Evolutionary conservation across 1,140 invertebrate species (phyloP).

Genomic region (Andricus grossulariae): DNA sequence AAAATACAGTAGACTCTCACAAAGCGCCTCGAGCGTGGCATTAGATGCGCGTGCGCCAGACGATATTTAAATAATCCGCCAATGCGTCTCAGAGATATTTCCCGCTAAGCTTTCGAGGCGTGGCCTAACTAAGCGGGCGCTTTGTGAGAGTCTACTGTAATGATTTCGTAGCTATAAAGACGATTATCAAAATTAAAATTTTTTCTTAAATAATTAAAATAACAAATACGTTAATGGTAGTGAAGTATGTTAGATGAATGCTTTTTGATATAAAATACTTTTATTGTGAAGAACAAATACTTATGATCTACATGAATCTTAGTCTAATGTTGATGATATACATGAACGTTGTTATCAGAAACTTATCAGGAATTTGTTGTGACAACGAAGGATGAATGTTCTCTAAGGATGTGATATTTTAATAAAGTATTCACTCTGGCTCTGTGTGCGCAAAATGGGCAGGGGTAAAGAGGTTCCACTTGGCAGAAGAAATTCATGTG

Average conservation of each 20-base stretch:
- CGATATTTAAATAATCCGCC: too few relatives aligned
- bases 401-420: constrained; percentile 61
- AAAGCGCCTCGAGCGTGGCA: too few relatives aligned
- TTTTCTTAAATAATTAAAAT: neutral
- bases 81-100: too few relatives aligned
- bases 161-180: too few relatives aligned
- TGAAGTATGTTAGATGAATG: neutral
- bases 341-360: neutral
- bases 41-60: too few relatives aligned
- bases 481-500: constrained; percentile 77
- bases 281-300: neutral
- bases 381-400: constrained; percentile 45
- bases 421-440: constrained; percentile 63
- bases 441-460: constrained; percentile 69
- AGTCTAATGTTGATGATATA: neutral
- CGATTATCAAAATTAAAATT: neutral
- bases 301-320: neutral
- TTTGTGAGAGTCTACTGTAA: too few relatives aligned
- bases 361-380: neutral
- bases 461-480: constrained; percentile 72
- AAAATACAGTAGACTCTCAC: too few relatives aligned
- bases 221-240: neutral
- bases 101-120: too few relatives aligned
- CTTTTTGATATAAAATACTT: neutral
- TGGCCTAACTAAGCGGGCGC: too few relatives aligned